phyloP scores from a whole-genome alignment of 1,140 invertebrate species.

The Drosophila tani region DNA sequence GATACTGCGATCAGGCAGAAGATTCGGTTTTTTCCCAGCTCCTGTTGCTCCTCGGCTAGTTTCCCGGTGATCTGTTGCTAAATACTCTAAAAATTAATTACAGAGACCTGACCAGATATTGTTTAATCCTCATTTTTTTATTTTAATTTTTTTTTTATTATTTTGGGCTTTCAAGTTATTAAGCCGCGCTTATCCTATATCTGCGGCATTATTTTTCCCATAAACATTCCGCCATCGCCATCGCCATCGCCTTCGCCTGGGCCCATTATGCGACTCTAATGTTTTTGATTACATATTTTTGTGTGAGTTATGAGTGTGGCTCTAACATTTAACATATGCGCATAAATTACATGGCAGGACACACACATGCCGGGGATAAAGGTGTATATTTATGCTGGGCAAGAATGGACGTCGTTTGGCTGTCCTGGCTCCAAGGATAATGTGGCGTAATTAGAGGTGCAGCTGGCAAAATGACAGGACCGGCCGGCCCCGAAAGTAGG shows the following conservation, averaged over 20 bases:
- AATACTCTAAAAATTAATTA: too few species aligned
- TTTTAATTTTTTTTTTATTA: too few species aligned
- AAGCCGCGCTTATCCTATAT: background rate
- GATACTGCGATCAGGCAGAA: too few species aligned
- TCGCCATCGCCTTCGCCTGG: background rate
- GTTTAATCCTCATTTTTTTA: too few species aligned
- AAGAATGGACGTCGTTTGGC: conserved; percentile 7
- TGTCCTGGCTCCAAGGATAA: conserved; percentile 20
- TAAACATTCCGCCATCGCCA: background rate
- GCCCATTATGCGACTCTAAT: conserved; percentile 39
- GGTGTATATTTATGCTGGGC: conserved; percentile 16
- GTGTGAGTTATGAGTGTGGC: conserved; percentile 40
- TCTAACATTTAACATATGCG: conserved; percentile 40
- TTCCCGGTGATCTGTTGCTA: too few species aligned
- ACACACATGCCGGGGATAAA: conserved; percentile 24
- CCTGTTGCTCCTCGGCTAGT: too few species aligned
- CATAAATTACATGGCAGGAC: conserved; percentile 28
- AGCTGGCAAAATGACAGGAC: conserved; percentile 23
- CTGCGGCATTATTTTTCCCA: background rate
- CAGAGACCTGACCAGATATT: too few species aligned
- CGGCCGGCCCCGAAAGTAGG: too few species aligned
- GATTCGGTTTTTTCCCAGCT: too few species aligned
- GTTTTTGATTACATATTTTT: conserved; percentile 53
- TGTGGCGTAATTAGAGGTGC: conserved; percentile 46
- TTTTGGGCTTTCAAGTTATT: background rate